Evolutionary conservation across 2,113 vertebrate species (phyloP).

Genomic region (Herpailurus yagouaroundi): DNA sequence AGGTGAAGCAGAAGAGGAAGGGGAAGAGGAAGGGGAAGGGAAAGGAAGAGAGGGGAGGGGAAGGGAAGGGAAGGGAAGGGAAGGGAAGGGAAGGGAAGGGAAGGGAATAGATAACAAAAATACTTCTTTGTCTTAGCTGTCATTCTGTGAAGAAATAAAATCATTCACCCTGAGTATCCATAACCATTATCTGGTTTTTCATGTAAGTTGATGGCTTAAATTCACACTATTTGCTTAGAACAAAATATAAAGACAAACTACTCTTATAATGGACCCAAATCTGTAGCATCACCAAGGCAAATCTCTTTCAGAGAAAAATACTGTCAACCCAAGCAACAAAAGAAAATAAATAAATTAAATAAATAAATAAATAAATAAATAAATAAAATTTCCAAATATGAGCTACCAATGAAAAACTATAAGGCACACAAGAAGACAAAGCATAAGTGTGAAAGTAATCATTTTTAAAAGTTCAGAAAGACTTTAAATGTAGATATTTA

Average conservation of each 20-base stretch:
- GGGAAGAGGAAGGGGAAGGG: too few relatives aligned
- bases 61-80: too few relatives aligned
- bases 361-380: too few relatives aligned
- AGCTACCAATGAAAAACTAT: neutral
- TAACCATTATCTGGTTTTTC: neutral
- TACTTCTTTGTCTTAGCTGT: neutral
- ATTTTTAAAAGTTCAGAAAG: neutral
- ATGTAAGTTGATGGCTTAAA: neutral
- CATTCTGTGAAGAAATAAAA: neutral
- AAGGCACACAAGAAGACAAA: neutral
- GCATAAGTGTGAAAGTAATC: neutral
- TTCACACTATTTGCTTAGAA: neutral
- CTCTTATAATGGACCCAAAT: neutral
- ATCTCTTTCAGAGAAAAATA: neutral
- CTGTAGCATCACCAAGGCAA: neutral
- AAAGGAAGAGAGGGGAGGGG: too few relatives aligned
- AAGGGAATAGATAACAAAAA: neutral
- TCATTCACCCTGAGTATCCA: neutral
- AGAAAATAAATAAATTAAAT: too few relatives aligned
- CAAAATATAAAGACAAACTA: neutral
- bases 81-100: too few relatives aligned
- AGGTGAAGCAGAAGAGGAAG: fast-evolving
- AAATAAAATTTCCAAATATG: neutral
- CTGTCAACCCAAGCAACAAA: neutral
- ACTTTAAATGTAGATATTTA: neutral